Conservation (phyloP, 2,113 vertebrate species). For the Paramormyrops kingsleyae region DNA sequence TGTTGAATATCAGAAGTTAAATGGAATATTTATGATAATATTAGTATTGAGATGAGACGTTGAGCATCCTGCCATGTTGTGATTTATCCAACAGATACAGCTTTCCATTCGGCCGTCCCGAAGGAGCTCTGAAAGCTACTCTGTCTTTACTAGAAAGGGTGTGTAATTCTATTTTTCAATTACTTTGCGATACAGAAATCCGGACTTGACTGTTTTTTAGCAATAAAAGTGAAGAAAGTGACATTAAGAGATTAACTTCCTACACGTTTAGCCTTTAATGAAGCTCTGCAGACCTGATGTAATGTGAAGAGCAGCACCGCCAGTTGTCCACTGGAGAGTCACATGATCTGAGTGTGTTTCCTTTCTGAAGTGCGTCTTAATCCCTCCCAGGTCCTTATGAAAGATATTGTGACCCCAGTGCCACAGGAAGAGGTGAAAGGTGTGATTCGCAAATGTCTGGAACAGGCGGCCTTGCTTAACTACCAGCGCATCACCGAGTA, state of each 20-base stretch:
- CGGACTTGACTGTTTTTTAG: neutral
- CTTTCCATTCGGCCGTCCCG: slow-evolving; percentile 96
- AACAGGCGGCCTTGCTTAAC: slow-evolving; percentile 96
- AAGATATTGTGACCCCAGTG: slow-evolving; percentile 97
- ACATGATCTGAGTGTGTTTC: neutral
- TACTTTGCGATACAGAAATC: neutral
- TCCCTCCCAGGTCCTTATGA: slow-evolving; percentile 86
- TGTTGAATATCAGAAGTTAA: neutral
- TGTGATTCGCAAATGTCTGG: slow-evolving; percentile 97
- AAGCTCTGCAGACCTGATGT: neutral
- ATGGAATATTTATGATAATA: neutral
- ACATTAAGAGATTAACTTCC: neutral
- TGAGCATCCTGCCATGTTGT: neutral
- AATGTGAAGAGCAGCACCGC: neutral
- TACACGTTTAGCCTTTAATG: neutral
- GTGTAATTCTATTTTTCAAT: slow-evolving; percentile 44
- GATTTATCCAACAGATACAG: slow-evolving; percentile 75
- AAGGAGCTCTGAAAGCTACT: slow-evolving; percentile 96
- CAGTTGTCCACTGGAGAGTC: neutral
- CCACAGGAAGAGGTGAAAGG: slow-evolving; percentile 97
- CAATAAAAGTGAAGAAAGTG: neutral
- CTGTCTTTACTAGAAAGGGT: slow-evolving; percentile 96
- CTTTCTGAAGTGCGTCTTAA: neutral
- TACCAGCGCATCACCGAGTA: slow-evolving; percentile 94
- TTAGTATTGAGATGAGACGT: neutral